Percentiles rank a stretch among this genome's conserved stretches.
Conservation (phyloP, 2,797 vertebrate species). For the Esox masquinongy region DNA sequence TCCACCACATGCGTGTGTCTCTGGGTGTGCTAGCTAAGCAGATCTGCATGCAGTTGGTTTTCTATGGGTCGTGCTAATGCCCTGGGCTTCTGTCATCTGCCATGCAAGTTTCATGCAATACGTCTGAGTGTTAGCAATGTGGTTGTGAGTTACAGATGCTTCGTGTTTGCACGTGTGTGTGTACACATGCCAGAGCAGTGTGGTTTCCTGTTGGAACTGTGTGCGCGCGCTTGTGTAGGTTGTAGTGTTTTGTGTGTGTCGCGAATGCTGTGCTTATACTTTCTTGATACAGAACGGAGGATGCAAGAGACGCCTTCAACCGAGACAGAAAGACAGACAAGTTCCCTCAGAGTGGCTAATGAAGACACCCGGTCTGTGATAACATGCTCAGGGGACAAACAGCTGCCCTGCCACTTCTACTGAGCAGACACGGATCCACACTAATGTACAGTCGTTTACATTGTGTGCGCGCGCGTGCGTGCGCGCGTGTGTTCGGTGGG, state of each 20-base stretch:
- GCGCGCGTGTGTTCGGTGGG: neutral
- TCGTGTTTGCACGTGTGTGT: neutral
- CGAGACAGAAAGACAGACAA: neutral
- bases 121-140: neutral
- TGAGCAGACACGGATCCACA: constrained; percentile 36
- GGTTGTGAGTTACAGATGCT: neutral
- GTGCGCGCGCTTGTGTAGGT: neutral
- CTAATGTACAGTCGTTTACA: neutral
- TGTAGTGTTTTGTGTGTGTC: neutral
- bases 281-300: constrained; percentile 55
- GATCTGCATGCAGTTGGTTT: constrained; percentile 2
- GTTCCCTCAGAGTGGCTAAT: constrained; percentile 32
- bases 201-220: neutral
- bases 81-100: neutral
- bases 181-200: neutral
- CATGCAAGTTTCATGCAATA: neutral
- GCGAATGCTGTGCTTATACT: constrained; percentile 31
- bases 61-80: neutral
- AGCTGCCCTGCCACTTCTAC: constrained; percentile 51
- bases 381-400: constrained; percentile 52
- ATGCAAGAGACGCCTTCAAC: neutral
- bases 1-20: neutral
- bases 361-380: constrained; percentile 45
- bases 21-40: constrained; percentile 8
- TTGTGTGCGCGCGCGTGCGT: neutral